A percentile compares a stretch with the other conserved stretches of the same genome.
phyloP scores from a whole-genome alignment of 2,797 vertebrate species.

The Clarias pachynema region DNA sequence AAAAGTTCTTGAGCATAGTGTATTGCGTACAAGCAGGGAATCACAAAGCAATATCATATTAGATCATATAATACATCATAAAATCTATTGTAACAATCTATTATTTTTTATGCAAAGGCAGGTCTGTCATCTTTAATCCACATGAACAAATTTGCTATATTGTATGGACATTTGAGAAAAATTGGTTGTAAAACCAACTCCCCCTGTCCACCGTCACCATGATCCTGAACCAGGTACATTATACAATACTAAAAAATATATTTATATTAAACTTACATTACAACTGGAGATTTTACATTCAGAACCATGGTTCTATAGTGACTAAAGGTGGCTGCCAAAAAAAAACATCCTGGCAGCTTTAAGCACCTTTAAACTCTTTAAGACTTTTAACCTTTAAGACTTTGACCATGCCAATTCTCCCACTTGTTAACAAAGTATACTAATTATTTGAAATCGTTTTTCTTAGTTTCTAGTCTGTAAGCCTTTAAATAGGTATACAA shows the following conservation, averaged over 20 bases:
- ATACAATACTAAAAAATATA: too few relatives aligned
- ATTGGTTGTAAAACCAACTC: too few relatives aligned
- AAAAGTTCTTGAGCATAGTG: background rate
- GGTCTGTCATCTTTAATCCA: background rate
- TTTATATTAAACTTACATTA: background rate
- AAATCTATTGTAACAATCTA: background rate
- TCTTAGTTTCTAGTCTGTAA: background rate
- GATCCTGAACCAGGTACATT: background rate
- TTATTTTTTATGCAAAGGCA: background rate
- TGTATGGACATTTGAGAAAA: background rate
- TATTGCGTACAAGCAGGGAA: background rate
- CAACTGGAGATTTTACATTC: background rate
- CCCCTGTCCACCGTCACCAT: too few relatives aligned
- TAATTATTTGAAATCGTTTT: background rate
- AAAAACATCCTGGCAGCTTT: too few relatives aligned
- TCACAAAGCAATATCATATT: background rate
- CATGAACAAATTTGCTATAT: background rate
- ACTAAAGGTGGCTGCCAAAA: background rate
- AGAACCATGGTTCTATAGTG: background rate
- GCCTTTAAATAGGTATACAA: background rate
- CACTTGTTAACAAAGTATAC: background rate
- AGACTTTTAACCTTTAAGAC: too few relatives aligned
- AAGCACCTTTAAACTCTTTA: background rate
- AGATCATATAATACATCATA: background rate
- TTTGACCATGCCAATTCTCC: background rate